Evolutionary conservation across 2,797 vertebrate genomes (phyloP), one percentile per base, ranked within the genome.

Genomic region (Hydrocynus forskahlii): DNA sequence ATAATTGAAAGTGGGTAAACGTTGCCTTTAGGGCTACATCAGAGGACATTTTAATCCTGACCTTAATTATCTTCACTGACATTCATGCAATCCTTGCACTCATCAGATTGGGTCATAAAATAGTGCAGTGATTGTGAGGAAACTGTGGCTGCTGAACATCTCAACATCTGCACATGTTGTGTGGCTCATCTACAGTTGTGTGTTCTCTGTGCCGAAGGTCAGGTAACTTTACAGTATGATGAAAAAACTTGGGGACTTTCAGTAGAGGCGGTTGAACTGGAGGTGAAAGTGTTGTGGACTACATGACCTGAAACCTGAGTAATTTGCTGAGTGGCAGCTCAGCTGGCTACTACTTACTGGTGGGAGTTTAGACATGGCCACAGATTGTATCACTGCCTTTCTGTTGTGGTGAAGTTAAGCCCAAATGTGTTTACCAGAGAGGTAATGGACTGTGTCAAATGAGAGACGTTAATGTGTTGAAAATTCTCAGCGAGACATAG

Each of bases 361-460:
- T 45, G 35, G 21, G 21, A 72, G 16, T 80, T 75, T 35, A 71
- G 38, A 71, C 8, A 17, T 62, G 43, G 19, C 10, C 29, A 17
- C 50, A n/a, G 63, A 87, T 87, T 81, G 63, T 80, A 79, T 67
- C 52, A 72, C 1, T 16, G 7, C 70, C 57, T 79, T 76, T 79
- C 35, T 75, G 57, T 40, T 86, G 66, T 12, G 35, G 71, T 80
- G 62, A 50, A 60, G 77, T 63, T 74, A 35, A 69, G 79, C 68
- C 80, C 83, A 79, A 43, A 14, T 82, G 64, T 86, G 82, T 89
- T 88, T 81, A 81, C 80, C 82, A 76, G 75, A 82, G 63, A 81
- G 80, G 83, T 89, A 91, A 90, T 90, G 87, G 89, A 88, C 86
- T 81, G 38, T 78, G 78, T 63, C 83, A 85, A 91, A 88, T 86